A percentile compares a stretch with the other conserved stretches of the same genome.
Evolutionary conservation across 2,113 vertebrate species (phyloP).

Genomic region (Notothenia coriiceps): DNA sequence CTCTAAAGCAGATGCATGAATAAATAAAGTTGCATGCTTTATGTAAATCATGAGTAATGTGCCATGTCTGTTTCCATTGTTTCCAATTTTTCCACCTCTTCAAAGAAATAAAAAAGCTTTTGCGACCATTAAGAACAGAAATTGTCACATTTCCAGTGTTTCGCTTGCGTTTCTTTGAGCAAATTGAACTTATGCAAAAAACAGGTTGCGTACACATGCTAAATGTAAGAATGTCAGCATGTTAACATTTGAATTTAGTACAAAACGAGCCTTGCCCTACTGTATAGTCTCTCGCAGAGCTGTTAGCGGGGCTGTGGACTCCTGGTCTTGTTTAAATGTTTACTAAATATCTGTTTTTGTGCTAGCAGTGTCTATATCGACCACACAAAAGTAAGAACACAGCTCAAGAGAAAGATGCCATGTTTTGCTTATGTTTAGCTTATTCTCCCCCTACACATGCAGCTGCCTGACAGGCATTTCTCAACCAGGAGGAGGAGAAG

Average conservation of each 20-base stretch:
- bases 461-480: constrained; percentile 23
- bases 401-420: constrained; percentile 14
- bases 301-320: background rate
- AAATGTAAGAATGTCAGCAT: background rate
- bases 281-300: background rate
- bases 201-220: no score
- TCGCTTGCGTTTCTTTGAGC: background rate
- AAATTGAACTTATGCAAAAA: background rate
- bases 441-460: constrained; percentile 8
- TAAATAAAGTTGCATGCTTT: background rate
- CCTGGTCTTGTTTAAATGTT: background rate
- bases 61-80: background rate
- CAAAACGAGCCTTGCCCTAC: background rate
- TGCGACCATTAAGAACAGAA: background rate
- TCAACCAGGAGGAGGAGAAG: constrained; percentile 27
- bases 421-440: background rate
- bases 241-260: background rate
- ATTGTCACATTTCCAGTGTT: background rate
- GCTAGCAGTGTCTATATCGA: background rate
- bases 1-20: background rate
- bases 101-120: background rate
- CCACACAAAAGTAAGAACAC: background rate
- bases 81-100: background rate
- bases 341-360: background rate
- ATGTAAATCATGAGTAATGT: background rate